Evolutionary conservation across 2,888 invertebrate genomes (phyloP).

Genomic region (Drosophila formosana): DNA sequence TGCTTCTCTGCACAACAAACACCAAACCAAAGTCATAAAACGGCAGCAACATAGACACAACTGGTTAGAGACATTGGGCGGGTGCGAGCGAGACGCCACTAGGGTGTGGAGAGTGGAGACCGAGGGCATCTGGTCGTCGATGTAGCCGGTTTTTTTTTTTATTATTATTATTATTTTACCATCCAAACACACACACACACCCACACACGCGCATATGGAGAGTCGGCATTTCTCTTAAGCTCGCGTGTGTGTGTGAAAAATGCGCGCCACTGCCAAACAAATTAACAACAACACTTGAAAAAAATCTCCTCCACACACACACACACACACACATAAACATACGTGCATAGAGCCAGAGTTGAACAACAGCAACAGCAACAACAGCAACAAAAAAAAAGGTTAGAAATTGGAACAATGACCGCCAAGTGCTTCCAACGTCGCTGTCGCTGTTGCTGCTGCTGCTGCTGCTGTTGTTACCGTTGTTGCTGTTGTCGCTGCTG

Average conservation of each 20-base stretch:
- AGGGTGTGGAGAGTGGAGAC: conserved; percentile 7
- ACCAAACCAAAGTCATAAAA: conserved; percentile 67
- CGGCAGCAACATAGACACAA: conserved; percentile 56
- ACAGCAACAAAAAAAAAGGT: conserved; percentile 65
- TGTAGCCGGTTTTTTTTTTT: conserved; percentile 37
- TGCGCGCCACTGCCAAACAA: conserved; percentile 69
- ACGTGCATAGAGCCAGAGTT: conserved; percentile 40
- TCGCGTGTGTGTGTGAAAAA: conserved; percentile 62
- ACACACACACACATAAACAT: conserved; percentile 43
- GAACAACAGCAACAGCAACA: conserved; percentile 10
- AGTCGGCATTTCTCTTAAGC: conserved; percentile 47
- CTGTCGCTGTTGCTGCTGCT: conserved; percentile 12
- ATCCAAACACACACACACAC: conserved; percentile 28
- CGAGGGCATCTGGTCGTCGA: conserved; percentile 37
- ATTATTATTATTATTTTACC: conserved; percentile 41
- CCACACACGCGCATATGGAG: neutral
- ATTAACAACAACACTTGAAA: conserved; percentile 74
- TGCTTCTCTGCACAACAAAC: conserved; percentile 67
- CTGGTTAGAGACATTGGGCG: conserved; percentile 60
- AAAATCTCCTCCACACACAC: conserved; percentile 56
- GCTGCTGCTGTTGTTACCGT: conserved; percentile 3
- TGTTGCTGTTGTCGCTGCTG: conserved; percentile 10
- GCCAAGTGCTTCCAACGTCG: conserved; percentile 62
- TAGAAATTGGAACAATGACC: conserved; percentile 79
- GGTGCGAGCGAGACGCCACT: neutral